Evolutionary conservation across 2,113 vertebrate species (phyloP).

Genomic region (Anarhynchus alexandrinus): DNA sequence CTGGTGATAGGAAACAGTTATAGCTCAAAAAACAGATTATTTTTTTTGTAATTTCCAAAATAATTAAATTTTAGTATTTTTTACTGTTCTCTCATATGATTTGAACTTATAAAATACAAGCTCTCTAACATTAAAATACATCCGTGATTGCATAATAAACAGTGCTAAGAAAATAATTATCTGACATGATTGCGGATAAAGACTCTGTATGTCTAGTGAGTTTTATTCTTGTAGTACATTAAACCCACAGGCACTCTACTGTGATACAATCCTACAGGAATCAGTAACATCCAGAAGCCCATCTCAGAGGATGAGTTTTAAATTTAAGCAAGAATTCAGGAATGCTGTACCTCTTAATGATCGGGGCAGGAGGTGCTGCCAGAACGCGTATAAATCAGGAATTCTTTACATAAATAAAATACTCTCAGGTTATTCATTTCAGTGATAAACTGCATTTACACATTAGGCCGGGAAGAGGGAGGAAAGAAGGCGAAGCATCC

Average conservation of each 20-base stretch:
- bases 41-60: slow-evolving; percentile 12
- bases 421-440: slow-evolving; percentile 39
- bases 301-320: slow-evolving; percentile 14
- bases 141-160: slow-evolving; percentile 36
- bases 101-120: slow-evolving; percentile 41
- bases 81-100: neutral
- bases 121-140: slow-evolving; percentile 43
- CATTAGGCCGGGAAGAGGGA: neutral
- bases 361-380: neutral
- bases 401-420: slow-evolving; percentile 71
- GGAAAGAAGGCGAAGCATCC: slow-evolving; percentile 16
- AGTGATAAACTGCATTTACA: slow-evolving; percentile 43
- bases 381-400: slow-evolving; percentile 41
- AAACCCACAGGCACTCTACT: slow-evolving; percentile 40
- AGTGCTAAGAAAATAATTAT: slow-evolving; percentile 65
- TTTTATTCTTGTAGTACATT: slow-evolving; percentile 18
- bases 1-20: neutral
- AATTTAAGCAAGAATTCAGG: slow-evolving; percentile 51
- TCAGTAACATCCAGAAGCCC: slow-evolving; percentile 35
- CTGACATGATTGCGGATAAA: slow-evolving; percentile 43
- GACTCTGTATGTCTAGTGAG: slow-evolving; percentile 22
- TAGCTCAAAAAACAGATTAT: neutral
- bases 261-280: slow-evolving; percentile 44
- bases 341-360: slow-evolving; percentile 27
- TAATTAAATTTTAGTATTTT: slow-evolving; percentile 1